A percentile compares a stretch with the other conserved stretches of the same genome.
phyloP scores from a whole-genome alignment of 37 sponge, comb jelly and placozoan species.

The Theonella swinhoei region DNA sequence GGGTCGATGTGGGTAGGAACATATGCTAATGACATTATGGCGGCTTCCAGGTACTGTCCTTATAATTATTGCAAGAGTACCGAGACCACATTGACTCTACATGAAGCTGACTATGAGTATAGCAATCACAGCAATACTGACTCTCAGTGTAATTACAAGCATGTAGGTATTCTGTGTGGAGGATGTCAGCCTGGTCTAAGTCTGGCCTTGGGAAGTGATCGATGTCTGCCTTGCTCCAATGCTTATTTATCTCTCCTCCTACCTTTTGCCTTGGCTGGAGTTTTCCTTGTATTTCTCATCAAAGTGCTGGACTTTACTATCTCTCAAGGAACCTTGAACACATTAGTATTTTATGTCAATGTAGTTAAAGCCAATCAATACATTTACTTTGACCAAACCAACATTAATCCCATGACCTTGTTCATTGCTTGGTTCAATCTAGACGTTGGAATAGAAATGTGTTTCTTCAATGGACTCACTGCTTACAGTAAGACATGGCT shows the following conservation, averaged over 20 bases:
- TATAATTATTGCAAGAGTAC: too few species aligned
- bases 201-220: background rate
- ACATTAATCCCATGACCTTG: background rate
- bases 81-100: too few species aligned
- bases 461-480: constrained; percentile 15
- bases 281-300: background rate
- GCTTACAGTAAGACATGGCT: constrained; percentile 16
- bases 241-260: background rate
- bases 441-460: constrained; percentile 8
- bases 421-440: constrained; percentile 24
- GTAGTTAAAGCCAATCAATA: background rate
- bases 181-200: constrained; percentile 21
- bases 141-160: background rate
- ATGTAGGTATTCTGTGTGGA: constrained; percentile 18
- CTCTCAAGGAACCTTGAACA: background rate
- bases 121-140: too few species aligned
- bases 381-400: background rate
- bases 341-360: background rate
- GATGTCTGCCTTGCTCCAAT: constrained; percentile 24
- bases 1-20: too few species aligned
- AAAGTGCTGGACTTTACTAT: background rate
- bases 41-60: too few species aligned
- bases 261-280: background rate
- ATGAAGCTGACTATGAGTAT: too few species aligned
- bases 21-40: too few species aligned